A percentile compares a stretch with the other conserved stretches of the same genome.
Conservation (phyloP, 1,140 invertebrate genomes). For the Drosophila takahashii region DNA sequence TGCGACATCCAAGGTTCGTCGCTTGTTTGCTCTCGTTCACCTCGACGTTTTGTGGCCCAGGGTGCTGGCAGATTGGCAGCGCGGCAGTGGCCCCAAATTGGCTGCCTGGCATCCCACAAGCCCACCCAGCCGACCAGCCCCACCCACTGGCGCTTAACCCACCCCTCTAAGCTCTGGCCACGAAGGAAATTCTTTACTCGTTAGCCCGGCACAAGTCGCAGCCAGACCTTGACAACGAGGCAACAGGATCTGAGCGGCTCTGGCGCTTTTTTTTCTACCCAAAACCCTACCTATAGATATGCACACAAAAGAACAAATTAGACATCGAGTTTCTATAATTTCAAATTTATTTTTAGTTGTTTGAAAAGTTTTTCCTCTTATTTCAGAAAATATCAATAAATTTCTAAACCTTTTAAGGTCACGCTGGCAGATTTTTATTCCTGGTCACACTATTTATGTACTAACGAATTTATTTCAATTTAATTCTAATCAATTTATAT, state of each 20-base stretch:
- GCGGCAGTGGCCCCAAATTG: constrained; percentile 36
- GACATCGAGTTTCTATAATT: not conserved
- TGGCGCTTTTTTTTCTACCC: constrained; percentile 6
- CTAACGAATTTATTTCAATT: too few relatives aligned
- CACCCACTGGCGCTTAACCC: not conserved
- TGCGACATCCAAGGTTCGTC: constrained; percentile 14
- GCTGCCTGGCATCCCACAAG: constrained; percentile 14
- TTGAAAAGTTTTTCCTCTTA: not conserved
- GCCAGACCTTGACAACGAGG: constrained; percentile 48
- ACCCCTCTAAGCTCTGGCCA: constrained; percentile 11
- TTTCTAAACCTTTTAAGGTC: not conserved
- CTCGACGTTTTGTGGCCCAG: constrained; percentile 24
- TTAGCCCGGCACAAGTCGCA: constrained; percentile 38
- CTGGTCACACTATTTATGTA: too few relatives aligned
- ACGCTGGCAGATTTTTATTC: not conserved
- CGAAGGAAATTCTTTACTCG: constrained; percentile 46
- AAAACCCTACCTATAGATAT: constrained; percentile 2
- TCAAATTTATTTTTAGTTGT: not conserved
- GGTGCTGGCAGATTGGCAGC: constrained; percentile 12
- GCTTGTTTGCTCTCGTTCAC: constrained; percentile 42
- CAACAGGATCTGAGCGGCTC: constrained; percentile 43
- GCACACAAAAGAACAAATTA: not conserved
- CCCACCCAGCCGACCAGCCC: not conserved
- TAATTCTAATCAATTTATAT: too few relatives aligned
- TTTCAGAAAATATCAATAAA: not conserved